phyloP scores from a whole-genome alignment of 2,797 vertebrate species.

The Pterois miles region DNA sequence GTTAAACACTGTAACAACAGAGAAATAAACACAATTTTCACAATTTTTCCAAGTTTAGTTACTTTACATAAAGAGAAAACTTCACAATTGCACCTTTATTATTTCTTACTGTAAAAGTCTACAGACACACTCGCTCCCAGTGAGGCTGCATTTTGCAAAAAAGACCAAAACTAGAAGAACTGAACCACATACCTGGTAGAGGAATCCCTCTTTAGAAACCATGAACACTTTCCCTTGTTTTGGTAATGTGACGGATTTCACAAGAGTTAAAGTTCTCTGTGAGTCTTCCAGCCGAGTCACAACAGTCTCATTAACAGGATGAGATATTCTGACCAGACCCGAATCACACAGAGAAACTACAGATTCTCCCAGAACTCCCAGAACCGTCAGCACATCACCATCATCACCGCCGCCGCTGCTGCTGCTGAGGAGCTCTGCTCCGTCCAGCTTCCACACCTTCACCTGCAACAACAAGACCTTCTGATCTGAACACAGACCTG shows the following conservation, averaged over 20 bases:
- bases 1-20: too few species aligned
- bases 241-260: constrained; percentile 57
- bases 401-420: constrained; percentile 35
- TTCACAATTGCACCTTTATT: neutral
- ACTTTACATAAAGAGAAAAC: neutral
- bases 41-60: too few species aligned
- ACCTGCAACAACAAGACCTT: constrained; percentile 67
- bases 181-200: constrained; percentile 70
- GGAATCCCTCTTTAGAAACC: constrained; percentile 74
- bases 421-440: constrained; percentile 67
- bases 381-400: constrained; percentile 51
- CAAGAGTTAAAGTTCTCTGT: constrained; percentile 24
- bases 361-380: constrained; percentile 67
- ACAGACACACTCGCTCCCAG: neutral
- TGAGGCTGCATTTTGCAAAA: neutral
- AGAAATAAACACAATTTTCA: too few species aligned
- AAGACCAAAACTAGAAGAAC: too few species aligned
- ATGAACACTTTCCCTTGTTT: constrained; percentile 73
- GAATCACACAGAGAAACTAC: constrained; percentile 69
- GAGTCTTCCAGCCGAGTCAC: constrained; percentile 43
- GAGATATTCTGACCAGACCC: constrained; percentile 70
- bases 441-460: constrained; percentile 79
- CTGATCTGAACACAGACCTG: neutral
- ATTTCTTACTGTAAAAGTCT: neutral
- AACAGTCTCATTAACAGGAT: constrained; percentile 36